Evolutionary conservation across 1,140 invertebrate species (phyloP), one percentile per base, ranked within the genome.

Genomic region (Hyles euphorbiae): DNA sequence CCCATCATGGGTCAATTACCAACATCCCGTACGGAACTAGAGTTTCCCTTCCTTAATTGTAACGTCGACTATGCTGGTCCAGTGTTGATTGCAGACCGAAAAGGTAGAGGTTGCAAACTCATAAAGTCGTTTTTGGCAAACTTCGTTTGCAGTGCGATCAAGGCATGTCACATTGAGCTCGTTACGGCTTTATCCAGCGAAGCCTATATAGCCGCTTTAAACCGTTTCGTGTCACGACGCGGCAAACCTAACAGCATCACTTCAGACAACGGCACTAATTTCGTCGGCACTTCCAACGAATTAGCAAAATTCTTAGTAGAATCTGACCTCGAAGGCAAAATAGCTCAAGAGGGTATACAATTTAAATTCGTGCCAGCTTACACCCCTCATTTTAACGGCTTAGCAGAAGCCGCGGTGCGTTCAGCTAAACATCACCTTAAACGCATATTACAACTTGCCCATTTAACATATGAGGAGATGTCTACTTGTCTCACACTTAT

Each of bases 1-100:
- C 60, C 65, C n/a, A 56, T 76, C 7, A 87, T 87, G 81, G 81
- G 59, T 5, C 43, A 83, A 47, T 59, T 81, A 11, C 73, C 76
- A 5, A 34, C 12, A 33, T 32, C 40, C 0, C 48, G 76, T 11
- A 55, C 68, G 7, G 33, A 51, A 8, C 55, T 68, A 5, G 54
- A 59, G 34, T 63, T 61, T 49, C 68, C 78, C 4, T 85, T 88
- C 61, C 7, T 60, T 40, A 60, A 59, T 6, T 34, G 53, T 5
- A 68, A 74, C 10, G 55, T 81, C 1, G 81, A 89, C 62, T 86
- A 79, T 50, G 74, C 74, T 3, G 83, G 82, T 34, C 82, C 78
- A 47, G 12, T 80, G 5, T 51, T 58, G 63, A 63, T 68, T 44
- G 54, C 61, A 3, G 60, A 70, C 12, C 45, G 34, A 0, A 66